These are phyloP conservation scores for Strigops habroptila DNA, from an alignment of 2,113 vertebrate species.

Conservation along the genomic window DNA sequence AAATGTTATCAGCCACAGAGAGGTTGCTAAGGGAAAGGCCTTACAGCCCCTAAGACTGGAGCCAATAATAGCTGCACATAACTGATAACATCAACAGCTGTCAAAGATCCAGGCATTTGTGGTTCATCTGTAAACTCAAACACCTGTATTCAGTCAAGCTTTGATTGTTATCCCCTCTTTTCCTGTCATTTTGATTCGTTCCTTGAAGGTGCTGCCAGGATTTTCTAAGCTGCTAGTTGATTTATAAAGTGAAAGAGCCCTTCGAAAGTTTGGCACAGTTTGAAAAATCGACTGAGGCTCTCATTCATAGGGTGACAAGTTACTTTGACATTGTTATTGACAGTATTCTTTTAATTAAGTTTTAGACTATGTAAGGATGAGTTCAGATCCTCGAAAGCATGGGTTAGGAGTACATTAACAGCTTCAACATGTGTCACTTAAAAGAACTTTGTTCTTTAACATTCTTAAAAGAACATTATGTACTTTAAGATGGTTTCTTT, in stretches of 20 bases:
- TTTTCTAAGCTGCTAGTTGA: constrained; percentile 82
- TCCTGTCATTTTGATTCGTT: constrained; percentile 86
- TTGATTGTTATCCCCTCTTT: constrained; percentile 90
- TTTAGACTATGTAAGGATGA: constrained; percentile 12
- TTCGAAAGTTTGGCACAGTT: constrained; percentile 79
- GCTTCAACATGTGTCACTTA: constrained; percentile 54
- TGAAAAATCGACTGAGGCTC: constrained; percentile 76
- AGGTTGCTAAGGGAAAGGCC: constrained; percentile 85
- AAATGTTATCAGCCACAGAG: constrained; percentile 95
- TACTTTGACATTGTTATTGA: constrained; percentile 69
- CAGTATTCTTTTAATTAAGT: constrained; percentile 69
- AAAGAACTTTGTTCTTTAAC: constrained; percentile 11
- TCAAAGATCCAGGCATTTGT: constrained; percentile 85
- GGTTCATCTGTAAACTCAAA: constrained; percentile 92
- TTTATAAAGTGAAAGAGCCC: constrained; percentile 86
- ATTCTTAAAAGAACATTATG: constrained; percentile 54
- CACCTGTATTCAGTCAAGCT: constrained; percentile 95
- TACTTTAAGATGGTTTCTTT: constrained; percentile 61
- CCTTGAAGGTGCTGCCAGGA: constrained; percentile 89
- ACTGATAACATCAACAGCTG: constrained; percentile 93
- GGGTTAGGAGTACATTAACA: constrained; percentile 41
- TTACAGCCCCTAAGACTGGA: constrained; percentile 78
- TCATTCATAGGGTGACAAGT: constrained; percentile 69
- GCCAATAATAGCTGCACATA: constrained; percentile 85
- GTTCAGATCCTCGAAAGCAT: constrained; percentile 45